These are phyloP conservation scores for Emydocephalus ijimae DNA, from an alignment of 2,113 vertebrate genomes.

Conservation along the genomic window DNA sequence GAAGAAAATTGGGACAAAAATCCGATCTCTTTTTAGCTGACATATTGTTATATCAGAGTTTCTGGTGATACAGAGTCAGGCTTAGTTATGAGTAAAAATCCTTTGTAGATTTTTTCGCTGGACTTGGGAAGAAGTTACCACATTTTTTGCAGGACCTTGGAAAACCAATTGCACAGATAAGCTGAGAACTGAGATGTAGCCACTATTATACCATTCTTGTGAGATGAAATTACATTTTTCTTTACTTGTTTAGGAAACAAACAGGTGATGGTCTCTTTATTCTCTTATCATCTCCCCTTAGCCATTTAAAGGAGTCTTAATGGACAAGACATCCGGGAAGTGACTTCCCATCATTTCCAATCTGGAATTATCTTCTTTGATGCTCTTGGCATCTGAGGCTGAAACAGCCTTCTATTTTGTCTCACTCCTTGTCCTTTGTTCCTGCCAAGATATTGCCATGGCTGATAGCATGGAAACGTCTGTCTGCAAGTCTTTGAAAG, in stretches of 20 bases:
- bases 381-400: constrained; percentile 23
- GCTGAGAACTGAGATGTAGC: neutral
- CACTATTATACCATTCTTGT: neutral
- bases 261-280: neutral
- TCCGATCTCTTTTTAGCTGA: neutral
- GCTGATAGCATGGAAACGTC: constrained; percentile 44
- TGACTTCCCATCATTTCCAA: constrained; percentile 19
- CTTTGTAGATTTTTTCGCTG: neutral
- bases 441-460: neutral
- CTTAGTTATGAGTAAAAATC: neutral
- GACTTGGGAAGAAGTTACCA: neutral
- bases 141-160: neutral
- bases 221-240: neutral
- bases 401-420: constrained; percentile 33
- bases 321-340: neutral
- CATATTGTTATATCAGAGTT: neutral
- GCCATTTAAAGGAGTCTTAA: constrained; percentile 7
- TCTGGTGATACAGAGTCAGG: neutral
- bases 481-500: constrained; percentile 39
- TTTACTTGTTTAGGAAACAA: neutral
- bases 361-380: constrained; percentile 26
- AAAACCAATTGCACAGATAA: neutral
- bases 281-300: neutral
- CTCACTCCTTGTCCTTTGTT: constrained; percentile 32
- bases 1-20: neutral